Evolutionary conservation across 2,888 invertebrate genomes (phyloP).

Genomic region (Willowsia nigromaculata): DNA sequence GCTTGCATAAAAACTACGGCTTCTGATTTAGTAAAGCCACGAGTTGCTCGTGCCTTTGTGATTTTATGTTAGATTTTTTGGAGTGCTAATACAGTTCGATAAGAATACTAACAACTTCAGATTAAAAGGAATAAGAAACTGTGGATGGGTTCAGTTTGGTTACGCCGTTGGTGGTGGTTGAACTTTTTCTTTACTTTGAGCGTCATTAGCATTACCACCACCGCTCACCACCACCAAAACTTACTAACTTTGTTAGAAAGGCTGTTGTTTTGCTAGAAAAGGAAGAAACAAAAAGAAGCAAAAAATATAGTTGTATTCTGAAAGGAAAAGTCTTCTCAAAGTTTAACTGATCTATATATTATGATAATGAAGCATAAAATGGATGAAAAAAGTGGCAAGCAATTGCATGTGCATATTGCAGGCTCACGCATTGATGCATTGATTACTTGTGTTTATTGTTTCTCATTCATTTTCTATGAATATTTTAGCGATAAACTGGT

Average conservation of each 20-base stretch:
- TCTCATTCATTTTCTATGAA: background rate
- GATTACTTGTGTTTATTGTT: background rate
- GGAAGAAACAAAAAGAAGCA: background rate
- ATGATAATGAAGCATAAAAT: constrained; percentile 22
- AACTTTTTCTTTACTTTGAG: no score
- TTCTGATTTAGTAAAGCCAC: no score
- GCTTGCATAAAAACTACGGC: no score
- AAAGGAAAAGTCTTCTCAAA: constrained; percentile 16
- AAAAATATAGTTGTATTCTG: background rate
- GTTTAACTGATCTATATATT: constrained; percentile 7
- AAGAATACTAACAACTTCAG: no score
- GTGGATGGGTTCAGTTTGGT: no score
- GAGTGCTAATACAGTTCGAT: no score
- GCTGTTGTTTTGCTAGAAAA: background rate
- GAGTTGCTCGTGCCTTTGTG: no score
- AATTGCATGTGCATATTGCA: background rate
- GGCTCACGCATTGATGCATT: background rate
- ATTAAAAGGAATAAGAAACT: no score
- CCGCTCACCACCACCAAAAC: background rate
- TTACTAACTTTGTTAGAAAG: no score
- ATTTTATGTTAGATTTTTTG: no score
- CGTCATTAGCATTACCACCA: no score
- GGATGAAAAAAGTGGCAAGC: background rate
- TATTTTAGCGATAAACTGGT: background rate
- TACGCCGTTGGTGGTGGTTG: no score